phyloP scores from a whole-genome alignment of 2,888 invertebrate genomes.

The Rhagophthalmus giganteus region DNA sequence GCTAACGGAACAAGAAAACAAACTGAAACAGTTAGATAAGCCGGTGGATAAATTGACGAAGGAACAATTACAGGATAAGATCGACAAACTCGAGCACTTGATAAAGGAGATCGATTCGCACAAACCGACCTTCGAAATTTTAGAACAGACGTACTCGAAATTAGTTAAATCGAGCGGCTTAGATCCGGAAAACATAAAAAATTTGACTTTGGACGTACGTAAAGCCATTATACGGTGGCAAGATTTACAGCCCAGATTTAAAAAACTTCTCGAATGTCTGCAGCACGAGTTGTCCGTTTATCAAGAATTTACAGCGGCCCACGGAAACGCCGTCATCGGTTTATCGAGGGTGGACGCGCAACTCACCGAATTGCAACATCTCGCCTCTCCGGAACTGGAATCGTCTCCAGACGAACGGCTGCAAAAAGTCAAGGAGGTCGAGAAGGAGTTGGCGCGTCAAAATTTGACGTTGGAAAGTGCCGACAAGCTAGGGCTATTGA shows the following conservation, averaged over 20 bases:
- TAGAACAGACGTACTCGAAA: constrained; percentile 72
- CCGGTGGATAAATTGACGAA: constrained; percentile 61
- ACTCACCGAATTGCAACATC: constrained; percentile 69
- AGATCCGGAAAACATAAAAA: constrained; percentile 69
- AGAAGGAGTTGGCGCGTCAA: constrained; percentile 61
- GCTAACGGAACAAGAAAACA: constrained; percentile 65
- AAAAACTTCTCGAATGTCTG: constrained; percentile 62
- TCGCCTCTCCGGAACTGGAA: constrained; percentile 58
- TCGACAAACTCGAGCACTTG: constrained; percentile 60
- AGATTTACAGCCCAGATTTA: constrained; percentile 62
- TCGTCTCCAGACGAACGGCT: constrained; percentile 53
- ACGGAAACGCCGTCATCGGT: constrained; percentile 70
- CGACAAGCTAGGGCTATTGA: constrained; percentile 63
- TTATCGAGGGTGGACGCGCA: constrained; percentile 73
- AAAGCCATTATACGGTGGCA: constrained; percentile 67
- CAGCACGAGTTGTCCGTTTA: constrained; percentile 64
- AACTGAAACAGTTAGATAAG: constrained; percentile 63
- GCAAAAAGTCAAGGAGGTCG: constrained; percentile 55
- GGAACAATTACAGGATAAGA: constrained; percentile 63
- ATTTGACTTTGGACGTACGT: constrained; percentile 64
- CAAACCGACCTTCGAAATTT: constrained; percentile 60
- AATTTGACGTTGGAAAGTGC: constrained; percentile 60
- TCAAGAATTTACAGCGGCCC: constrained; percentile 70
- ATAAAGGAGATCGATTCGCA: constrained; percentile 61
- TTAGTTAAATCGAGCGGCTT: constrained; percentile 68